A percentile compares a stretch with the other conserved stretches of the same genome.
Conservation (phyloP, 2,113 vertebrate species). For the Protobothrops flavoviridis region DNA sequence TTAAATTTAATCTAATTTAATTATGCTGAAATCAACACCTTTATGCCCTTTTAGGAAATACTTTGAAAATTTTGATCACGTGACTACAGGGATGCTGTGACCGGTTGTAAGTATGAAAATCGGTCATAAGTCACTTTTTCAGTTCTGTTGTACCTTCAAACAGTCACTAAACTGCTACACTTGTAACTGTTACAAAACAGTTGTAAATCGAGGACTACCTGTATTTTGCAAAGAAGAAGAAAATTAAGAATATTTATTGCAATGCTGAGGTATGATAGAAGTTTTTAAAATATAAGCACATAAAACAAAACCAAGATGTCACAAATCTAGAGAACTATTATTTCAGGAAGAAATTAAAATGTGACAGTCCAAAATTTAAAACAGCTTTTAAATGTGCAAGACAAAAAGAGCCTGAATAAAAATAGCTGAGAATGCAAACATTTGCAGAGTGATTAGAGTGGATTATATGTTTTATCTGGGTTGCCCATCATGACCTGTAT, state of each 20-base stretch:
- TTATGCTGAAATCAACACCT: not conserved
- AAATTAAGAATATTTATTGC: not conserved
- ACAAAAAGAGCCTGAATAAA: constrained; percentile 14
- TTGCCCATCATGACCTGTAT: not conserved
- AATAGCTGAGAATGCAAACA: constrained; percentile 18
- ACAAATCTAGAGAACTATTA: not conserved
- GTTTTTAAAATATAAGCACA: not conserved
- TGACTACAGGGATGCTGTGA: not conserved
- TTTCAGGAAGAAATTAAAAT: not conserved
- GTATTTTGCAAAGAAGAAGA: not conserved
- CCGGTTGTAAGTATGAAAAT: not conserved
- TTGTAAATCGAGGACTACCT: not conserved
- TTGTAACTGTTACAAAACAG: not conserved
- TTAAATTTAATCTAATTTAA: constrained; percentile 17
- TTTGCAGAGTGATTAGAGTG: constrained; percentile 27
- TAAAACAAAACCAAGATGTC: not conserved
- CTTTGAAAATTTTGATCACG: constrained; percentile 16
- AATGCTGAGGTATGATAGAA: not conserved
- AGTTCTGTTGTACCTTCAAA: not conserved
- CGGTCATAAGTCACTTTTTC: not conserved
- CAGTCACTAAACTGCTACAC: not conserved
- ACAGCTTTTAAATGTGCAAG: constrained; percentile 3
- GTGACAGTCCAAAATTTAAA: constrained; percentile 5
- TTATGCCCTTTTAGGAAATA: not conserved
- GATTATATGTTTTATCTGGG: constrained; percentile 35